phyloP scores from a whole-genome alignment of 2,797 vertebrate species.

The Gadopsis marmoratus region DNA sequence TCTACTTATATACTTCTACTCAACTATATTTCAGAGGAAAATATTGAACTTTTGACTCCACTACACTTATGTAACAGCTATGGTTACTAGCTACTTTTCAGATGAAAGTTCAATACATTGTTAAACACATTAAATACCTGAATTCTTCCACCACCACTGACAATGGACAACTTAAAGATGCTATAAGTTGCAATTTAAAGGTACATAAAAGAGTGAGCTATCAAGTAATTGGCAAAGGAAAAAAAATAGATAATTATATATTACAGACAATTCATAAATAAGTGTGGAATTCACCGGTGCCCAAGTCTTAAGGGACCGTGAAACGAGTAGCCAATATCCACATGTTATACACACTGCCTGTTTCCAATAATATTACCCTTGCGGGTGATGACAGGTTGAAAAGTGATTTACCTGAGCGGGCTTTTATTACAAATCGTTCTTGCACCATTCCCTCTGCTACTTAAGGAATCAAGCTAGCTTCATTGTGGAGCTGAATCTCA shows the following conservation, averaged over 20 bases:
- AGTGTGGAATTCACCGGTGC: slow-evolving; percentile 67
- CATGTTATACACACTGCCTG: slow-evolving; percentile 79
- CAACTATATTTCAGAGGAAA: not conserved
- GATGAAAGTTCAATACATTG: not conserved
- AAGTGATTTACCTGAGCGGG: slow-evolving; percentile 82
- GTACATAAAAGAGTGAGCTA: slow-evolving; percentile 12
- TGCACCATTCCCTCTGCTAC: slow-evolving; percentile 70
- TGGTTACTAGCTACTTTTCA: not conserved
- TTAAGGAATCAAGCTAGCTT: slow-evolving; percentile 67
- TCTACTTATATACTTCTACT: not conserved
- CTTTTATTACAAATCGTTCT: slow-evolving; percentile 82
- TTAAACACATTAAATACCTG: not conserved
- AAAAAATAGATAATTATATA: no score
- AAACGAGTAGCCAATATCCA: slow-evolving; percentile 76
- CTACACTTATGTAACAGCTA: not conserved
- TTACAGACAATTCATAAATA: slow-evolving; percentile 74
- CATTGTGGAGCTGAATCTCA: slow-evolving; percentile 57
- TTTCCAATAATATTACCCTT: slow-evolving; percentile 83
- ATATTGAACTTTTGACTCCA: not conserved
- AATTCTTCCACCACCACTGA: not conserved
- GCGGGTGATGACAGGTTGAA: slow-evolving; percentile 82
- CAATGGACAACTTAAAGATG: not conserved
- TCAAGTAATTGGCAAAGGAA: slow-evolving; percentile 30
- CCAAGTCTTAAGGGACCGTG: slow-evolving; percentile 63
- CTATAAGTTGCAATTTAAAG: slow-evolving; percentile 15